Evolutionary conservation across 2,797 vertebrate species (phyloP), one percentile per base, ranked within the genome.

Genomic region (Mus minutoides): DNA sequence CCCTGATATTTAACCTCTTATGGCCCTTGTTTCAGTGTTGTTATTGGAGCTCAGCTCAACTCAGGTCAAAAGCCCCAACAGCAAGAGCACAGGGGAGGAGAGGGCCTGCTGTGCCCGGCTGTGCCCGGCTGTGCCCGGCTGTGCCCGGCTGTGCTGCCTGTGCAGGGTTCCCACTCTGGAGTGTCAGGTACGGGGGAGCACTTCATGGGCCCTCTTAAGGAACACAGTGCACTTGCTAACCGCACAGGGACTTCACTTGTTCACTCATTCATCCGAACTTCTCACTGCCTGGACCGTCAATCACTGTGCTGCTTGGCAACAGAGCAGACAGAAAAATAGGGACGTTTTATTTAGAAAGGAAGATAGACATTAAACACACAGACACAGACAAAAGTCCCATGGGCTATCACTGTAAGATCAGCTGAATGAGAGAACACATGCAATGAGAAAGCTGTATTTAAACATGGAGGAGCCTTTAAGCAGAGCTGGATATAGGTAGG

Each of bases 381-480:
- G 54, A 76, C 11, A 78, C 56, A 76, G 69, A 79, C 14, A 67
- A 43, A 76, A 90, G 88, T 58, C 52, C 17, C 21, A 77, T 6
- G n/a, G 31, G 60, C 22, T 90, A 43, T 79, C 62, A 85, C 0
- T 14, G 29, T 40, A 86, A 91, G 79, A 64, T 40, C 22, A 43
- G 69, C 40, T 54, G 34, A 6, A 40, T 17, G n/a, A 46, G 75
- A 67, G n/a, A 95, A 69, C 6, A 43, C 34, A 92, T 10, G 26
- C 92, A 88, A 82, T 9, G 46, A 90, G 40, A 87, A 40, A 31
- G 78, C 76, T 73, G 69, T 24, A 73, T 71, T 89, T 76, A 88
- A 94, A 71, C 6, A 92, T 17, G 29, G n/a, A 71, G 58, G 71
- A 43, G 16, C 46, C 77, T 58, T 60, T 75, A 62, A 78, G 84